A percentile compares a stretch with the other conserved stretches of the same genome.
phyloP scores from a whole-genome alignment of 2,888 invertebrate genomes.

The Pecten maximus region DNA sequence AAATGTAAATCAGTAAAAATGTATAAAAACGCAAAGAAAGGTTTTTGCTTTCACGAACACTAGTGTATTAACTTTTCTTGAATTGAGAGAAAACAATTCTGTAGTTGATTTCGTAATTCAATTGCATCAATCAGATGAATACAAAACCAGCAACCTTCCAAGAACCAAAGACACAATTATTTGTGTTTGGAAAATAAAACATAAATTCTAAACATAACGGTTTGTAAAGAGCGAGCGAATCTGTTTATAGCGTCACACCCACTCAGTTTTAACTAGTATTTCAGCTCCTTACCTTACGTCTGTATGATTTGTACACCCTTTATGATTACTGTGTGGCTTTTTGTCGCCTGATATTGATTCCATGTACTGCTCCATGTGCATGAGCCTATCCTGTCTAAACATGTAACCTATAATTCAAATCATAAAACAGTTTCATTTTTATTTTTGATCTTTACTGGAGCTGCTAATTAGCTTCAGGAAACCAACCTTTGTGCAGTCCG shows the following conservation, averaged over 20 bases:
- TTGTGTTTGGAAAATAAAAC: neutral
- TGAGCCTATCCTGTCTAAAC: neutral
- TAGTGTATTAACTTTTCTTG: no score
- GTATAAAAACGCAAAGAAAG: no score
- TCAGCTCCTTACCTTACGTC: neutral
- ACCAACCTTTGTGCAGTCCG: neutral
- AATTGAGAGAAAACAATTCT: no score
- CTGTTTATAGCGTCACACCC: neutral
- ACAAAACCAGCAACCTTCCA: no score
- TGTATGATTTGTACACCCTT: neutral
- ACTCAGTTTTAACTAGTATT: neutral
- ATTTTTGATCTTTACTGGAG: neutral
- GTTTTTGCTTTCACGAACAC: no score
- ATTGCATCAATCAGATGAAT: no score
- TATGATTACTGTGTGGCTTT: neutral
- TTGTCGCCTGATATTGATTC: neutral
- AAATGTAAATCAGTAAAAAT: no score
- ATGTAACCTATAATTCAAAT: neutral
- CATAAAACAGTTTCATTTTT: neutral
- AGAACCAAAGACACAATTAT: neutral
- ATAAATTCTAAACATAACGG: neutral
- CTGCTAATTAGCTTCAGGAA: neutral
- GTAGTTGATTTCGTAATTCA: no score
- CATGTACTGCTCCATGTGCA: neutral
- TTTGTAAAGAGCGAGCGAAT: no score